Evolutionary conservation across 1,140 invertebrate genomes (phyloP).

Genomic region (Camponotus pennsylvanicus): DNA sequence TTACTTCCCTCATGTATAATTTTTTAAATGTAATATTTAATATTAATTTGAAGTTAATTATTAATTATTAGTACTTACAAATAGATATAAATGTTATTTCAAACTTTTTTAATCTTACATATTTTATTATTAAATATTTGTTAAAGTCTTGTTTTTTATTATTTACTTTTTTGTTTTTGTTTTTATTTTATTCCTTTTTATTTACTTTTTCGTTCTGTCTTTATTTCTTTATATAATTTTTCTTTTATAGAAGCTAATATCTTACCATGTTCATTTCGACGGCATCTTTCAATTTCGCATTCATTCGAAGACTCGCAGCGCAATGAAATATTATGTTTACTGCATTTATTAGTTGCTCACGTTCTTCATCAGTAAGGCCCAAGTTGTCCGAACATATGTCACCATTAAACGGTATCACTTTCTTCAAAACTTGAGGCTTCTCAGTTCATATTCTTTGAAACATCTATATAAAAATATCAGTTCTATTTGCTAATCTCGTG

Average conservation of each 20-base stretch:
- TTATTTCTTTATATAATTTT: too few species aligned
- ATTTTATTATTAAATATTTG: too few species aligned
- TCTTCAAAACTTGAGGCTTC: slow-evolving; percentile 90
- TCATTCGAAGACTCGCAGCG: slow-evolving; percentile 94
- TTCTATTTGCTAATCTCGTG: background rate
- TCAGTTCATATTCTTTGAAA: slow-evolving; percentile 90
- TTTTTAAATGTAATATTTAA: too few species aligned
- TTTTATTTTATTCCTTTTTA: too few species aligned
- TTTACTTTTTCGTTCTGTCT: too few species aligned
- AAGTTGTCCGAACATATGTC: slow-evolving; percentile 88
- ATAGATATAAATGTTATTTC: too few species aligned
- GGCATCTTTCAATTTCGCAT: slow-evolving; percentile 91
- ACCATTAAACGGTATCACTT: slow-evolving; percentile 92
- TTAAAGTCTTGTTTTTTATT: too few species aligned
- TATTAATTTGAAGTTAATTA: too few species aligned
- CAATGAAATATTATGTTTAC: slow-evolving; percentile 96
- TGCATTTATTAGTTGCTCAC: slow-evolving; percentile 88
- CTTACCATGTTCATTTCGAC: slow-evolving; percentile 90
- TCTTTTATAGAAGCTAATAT: background rate
- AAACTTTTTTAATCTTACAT: too few species aligned
- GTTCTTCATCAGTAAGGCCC: slow-evolving; percentile 87
- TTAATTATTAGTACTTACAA: too few species aligned
- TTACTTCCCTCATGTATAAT: too few species aligned
- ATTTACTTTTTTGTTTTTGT: too few species aligned
- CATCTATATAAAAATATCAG: slow-evolving; percentile 85